Evolutionary conservation across 2,797 vertebrate genomes (phyloP), one percentile per base, ranked within the genome.

Genomic region (Acanthiza pusilla): DNA sequence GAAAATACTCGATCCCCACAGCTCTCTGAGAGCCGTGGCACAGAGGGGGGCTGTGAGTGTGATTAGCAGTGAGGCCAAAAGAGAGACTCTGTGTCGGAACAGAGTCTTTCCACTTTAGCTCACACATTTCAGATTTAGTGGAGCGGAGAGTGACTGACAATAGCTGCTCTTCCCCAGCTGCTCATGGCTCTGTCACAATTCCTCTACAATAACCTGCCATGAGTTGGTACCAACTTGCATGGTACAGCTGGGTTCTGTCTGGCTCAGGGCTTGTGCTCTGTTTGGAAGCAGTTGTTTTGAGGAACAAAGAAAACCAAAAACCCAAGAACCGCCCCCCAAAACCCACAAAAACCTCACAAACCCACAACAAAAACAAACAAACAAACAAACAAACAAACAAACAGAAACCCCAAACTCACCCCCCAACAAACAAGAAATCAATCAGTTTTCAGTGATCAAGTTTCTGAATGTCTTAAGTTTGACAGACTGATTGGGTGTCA

Each of bases 191-290:
- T 1, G 2, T 32, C 50, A 38, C 50, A 42, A 51, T 60, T 87
- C 54, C 67, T 61, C 23, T 43, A 1, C 0, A 0, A 63, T 18
- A 34, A 66, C 11, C 40, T 30, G 20, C 7, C 3, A 3, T 32
- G 23, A 36, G 30, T 15, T 0, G 0, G n/a, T 29, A 43, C 17
- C 0, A 2, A 30, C 29, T 63, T 32, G 57, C 30, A 5, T 1
- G 6, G 36, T 29, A 26, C 50, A 9, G 5, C 42, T 1, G 1
- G 16, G 43, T 29, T 17, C 53, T 73, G 22, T 25, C 61, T 42
- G 50, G 36, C 29, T 96, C 54, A 50, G 47, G 32, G 22, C 21
- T 66, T 50, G 4, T 25, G 51, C 7, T 70, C 91, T 30, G 17
- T 82, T 90, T 76, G 47, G 7, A 82, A 94, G 51, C 16, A 22